These are phyloP conservation scores for Cnemophilus loriae DNA, from an alignment of 2,113 vertebrate genomes.

Conservation along the genomic window DNA sequence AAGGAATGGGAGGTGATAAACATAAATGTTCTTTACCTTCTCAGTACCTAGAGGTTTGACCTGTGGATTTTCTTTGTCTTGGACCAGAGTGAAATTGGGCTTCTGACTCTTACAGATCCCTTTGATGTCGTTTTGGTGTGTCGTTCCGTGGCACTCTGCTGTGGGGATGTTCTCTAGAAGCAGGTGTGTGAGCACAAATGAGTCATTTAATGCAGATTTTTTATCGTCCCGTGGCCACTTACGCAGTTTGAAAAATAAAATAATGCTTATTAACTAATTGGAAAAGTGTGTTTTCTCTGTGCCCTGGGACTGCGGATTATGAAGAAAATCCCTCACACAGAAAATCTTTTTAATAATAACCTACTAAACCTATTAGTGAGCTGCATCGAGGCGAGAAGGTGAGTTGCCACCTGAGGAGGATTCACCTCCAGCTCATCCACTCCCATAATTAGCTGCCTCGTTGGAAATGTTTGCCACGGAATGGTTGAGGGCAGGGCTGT, in stretches of 20 bases:
- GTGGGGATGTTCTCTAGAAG: not conserved
- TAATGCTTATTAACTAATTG: not conserved
- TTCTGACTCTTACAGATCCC: not conserved
- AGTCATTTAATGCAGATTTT: not conserved
- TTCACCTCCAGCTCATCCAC: not conserved
- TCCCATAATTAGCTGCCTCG: not conserved
- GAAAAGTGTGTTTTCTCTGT: not conserved
- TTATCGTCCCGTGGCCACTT: not conserved
- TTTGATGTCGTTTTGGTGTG: not conserved
- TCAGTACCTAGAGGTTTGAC: not conserved
- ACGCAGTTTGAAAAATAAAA: not conserved
- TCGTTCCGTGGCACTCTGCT: not conserved
- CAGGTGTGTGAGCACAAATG: not conserved
- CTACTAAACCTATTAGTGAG: not conserved
- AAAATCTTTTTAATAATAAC: not conserved
- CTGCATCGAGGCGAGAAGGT: not conserved
- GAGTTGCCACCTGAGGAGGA: not conserved
- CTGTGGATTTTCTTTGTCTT: not conserved
- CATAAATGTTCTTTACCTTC: not conserved
- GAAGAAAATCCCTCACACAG: not conserved
- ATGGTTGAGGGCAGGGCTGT: not conserved
- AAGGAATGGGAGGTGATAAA: not conserved
- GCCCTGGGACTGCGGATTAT: not conserved
- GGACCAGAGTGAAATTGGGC: not conserved
- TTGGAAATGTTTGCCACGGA: not conserved